These are phyloP conservation scores for Argynnis bischoffii DNA, from an alignment of 2,888 invertebrate species.

Conservation along the genomic window DNA sequence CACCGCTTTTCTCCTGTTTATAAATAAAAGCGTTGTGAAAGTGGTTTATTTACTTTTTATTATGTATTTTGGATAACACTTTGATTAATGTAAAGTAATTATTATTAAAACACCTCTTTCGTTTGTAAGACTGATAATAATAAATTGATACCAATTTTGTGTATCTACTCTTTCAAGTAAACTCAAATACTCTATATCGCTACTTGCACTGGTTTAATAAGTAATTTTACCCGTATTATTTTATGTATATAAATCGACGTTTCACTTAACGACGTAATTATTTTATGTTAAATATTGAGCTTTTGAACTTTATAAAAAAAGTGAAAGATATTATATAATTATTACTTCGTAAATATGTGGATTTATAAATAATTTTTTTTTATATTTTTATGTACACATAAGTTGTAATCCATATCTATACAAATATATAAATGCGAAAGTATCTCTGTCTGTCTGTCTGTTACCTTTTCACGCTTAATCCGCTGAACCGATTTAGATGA, in stretches of 20 bases:
- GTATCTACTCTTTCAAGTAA: too few species aligned
- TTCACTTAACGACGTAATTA: neutral
- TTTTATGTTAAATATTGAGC: neutral
- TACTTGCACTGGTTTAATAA: neutral
- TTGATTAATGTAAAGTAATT: slow-evolving; percentile 9
- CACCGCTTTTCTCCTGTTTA: slow-evolving; percentile 13
- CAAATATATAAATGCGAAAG: too few species aligned
- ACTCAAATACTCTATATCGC: neutral
- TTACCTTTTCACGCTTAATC: too few species aligned
- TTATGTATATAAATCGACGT: neutral
- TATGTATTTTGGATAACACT: neutral
- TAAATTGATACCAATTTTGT: neutral
- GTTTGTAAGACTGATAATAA: neutral
- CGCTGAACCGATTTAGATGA: too few species aligned
- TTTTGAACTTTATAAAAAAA: neutral
- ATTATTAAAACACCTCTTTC: slow-evolving; percentile 7
- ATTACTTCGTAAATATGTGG: neutral
- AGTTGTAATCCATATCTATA: too few species aligned
- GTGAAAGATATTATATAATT: neutral
- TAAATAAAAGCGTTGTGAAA: slow-evolving; percentile 19
- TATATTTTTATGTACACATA: too few species aligned
- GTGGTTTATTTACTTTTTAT: slow-evolving; percentile 15
- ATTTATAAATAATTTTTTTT: too few species aligned
- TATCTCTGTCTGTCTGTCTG: too few species aligned
- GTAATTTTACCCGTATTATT: neutral